Conservation (phyloP, 1,140 invertebrate species). For the Leptopilina clavipes region DNA sequence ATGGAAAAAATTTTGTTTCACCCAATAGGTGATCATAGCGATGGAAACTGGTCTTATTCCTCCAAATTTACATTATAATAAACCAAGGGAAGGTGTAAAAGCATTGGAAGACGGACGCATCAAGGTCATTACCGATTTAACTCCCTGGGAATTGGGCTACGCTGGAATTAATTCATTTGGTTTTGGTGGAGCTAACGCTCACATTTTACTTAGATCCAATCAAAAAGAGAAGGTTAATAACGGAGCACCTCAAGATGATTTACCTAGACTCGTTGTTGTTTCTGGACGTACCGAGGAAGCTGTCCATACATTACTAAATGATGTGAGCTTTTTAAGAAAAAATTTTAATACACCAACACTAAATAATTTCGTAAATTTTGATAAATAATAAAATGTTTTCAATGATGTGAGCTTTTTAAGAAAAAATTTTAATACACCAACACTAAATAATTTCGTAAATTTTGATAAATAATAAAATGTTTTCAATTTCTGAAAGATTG, state of each 20-base stretch:
- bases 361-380: not conserved
- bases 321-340: constrained; percentile 69
- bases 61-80: constrained; percentile 83
- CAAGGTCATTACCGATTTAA: constrained; percentile 79
- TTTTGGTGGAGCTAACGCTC: constrained; percentile 80
- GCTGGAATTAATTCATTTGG: constrained; percentile 79
- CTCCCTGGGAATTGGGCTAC: constrained; percentile 78
- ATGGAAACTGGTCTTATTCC: constrained; percentile 83
- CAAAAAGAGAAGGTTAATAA: constrained; percentile 75
- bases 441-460: not conserved
- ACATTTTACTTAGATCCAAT: constrained; percentile 79
- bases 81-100: constrained; percentile 81
- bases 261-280: constrained; percentile 79
- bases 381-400: too few relatives aligned
- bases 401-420: constrained; percentile 74
- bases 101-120: constrained; percentile 79
- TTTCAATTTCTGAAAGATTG: constrained; percentile 55
- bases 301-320: constrained; percentile 80
- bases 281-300: constrained; percentile 84
- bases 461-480: too few relatives aligned
- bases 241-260: constrained; percentile 71
- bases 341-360: not conserved
- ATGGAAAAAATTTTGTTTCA: constrained; percentile 1
- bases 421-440: not conserved
- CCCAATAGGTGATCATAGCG: constrained; percentile 77